Evolutionary conservation across 2,888 invertebrate species (phyloP).

Genomic region (Eurytoma californica): DNA sequence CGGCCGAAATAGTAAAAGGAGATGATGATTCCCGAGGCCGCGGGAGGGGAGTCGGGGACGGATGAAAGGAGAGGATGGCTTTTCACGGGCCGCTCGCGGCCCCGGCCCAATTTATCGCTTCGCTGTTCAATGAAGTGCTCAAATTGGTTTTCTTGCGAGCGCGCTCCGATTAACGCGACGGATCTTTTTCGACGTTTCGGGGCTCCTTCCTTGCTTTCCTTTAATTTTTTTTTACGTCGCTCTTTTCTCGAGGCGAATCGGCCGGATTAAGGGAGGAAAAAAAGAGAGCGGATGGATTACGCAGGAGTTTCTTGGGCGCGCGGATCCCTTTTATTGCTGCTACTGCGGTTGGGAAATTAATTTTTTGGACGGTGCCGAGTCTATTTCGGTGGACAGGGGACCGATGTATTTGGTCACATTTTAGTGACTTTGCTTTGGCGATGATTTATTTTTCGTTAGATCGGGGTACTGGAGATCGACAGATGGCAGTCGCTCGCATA

Average conservation of each 20-base stretch:
- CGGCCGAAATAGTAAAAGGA: conserved; percentile 43
- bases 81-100: conserved; percentile 59
- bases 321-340: not conserved
- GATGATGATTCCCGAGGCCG: conserved; percentile 33
- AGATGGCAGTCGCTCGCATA: no score
- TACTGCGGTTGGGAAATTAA: not conserved
- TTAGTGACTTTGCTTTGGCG: no score
- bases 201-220: not conserved
- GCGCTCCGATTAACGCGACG: not conserved
- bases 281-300: conserved; percentile 10
- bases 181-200: conserved; percentile 2
- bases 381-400: no score
- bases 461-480: no score
- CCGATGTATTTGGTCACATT: no score
- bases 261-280: conserved; percentile 21
- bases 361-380: not conserved
- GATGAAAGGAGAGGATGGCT: conserved; percentile 56
- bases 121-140: conserved; percentile 55
- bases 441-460: no score
- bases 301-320: not conserved
- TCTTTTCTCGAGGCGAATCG: not conserved
- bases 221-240: not conserved
- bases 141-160: conserved; percentile 52
- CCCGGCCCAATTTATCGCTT: conserved; percentile 60
- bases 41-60: not conserved